Evolutionary conservation across 2,113 vertebrate genomes (phyloP).

Genomic region (Cynocephalus volans): DNA sequence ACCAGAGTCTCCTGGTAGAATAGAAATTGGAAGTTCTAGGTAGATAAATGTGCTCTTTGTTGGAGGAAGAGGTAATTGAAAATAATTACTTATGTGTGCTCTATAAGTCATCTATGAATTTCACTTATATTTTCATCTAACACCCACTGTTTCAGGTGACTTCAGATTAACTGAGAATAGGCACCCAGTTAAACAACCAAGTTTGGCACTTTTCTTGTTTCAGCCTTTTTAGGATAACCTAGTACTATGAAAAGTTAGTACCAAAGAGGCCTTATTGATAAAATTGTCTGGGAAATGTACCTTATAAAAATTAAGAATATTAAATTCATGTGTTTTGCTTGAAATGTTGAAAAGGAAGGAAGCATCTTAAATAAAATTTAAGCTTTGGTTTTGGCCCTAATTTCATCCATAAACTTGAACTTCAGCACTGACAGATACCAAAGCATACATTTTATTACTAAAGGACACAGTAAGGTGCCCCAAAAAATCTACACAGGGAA

Average conservation of each 20-base stretch:
- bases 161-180: neutral
- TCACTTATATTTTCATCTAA: constrained; percentile 39
- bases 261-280: neutral
- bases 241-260: neutral
- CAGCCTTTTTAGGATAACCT: neutral
- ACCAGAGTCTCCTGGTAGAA: neutral
- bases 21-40: constrained; percentile 15
- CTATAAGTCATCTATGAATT: neutral
- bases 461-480: neutral
- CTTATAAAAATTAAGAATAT: neutral
- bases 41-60: neutral
- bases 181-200: neutral
- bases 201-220: constrained; percentile 2
- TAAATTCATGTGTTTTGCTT: neutral
- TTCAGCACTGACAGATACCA: neutral
- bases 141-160: neutral
- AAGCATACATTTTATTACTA: neutral
- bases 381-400: neutral
- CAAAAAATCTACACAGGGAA: neutral
- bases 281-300: neutral
- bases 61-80: constrained; percentile 32
- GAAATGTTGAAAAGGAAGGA: constrained; percentile 15
- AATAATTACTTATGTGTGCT: constrained; percentile 11
- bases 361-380: constrained; percentile 18
- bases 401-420: constrained; percentile 36